Base-by-base conservation (phyloP, 1,140 invertebrate genomes). In the Lutraria rhynchaena region DNA sequence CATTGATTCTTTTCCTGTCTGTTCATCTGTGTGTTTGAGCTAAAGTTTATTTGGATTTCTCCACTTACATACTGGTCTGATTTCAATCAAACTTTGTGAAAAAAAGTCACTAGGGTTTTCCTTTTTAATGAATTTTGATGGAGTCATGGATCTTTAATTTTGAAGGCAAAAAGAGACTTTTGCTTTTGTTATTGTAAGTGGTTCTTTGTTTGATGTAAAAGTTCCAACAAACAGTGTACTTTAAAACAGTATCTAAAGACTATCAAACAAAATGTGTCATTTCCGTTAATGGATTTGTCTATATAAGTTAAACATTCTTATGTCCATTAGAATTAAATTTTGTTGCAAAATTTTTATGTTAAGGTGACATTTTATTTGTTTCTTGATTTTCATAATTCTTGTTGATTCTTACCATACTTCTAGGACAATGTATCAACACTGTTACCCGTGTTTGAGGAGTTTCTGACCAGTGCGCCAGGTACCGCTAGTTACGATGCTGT, bases 381-480 rank as follows among this genome's bases (percentile, higher is more conserved):
- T n/a, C n/a, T n/a, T n/a, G n/a, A n/a, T n/a, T n/a, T n/a, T n/a
- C n/a, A n/a, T n/a, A n/a, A n/a, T n/a, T n/a, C n/a, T n/a, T 55
- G 5, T 22, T 15, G 22, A 55, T 55, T n/a, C 53, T 22, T 7
- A 11, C 7, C 24, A 24, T 71, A 60, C 60, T 82, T 86, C 13
- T 85, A 98, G 83, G 98, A 99, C 94, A 99, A 99, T 90, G 93
- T 99, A 63, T 96, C 96, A 7, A 97, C 96, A 0, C 92, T 99
- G 19, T 98, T 99, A 92, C 95, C 96, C 35, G 94, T 99, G 1
- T 92, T 99, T 75, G 93, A 99, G 67, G 96, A 97, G 53, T 98
- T 98, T 93, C 93, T 99, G 58, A 97, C 97, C 0, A 98, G 96
- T 88, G 97, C 97, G 0, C 91, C 90, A 33, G 96, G 98, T 90